A percentile compares a stretch with the other conserved stretches of the same genome.
These are phyloP conservation scores for roundworm (Caenorhabditis elegans) DNA, from an alignment of 1,140 invertebrate genomes.

Conservation along the genomic window WBcel235 BX284605.5:10907501-10908000, in stretches of 20 bases:
- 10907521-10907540: conserved; percentile 12
- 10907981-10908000: conserved; percentile 40
- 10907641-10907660: not conserved
- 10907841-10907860: not conserved
- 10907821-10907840: not conserved
- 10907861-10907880: too few species aligned
- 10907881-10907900: conserved; percentile 29
- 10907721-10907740: conserved; percentile 36
- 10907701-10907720: conserved; percentile 35
- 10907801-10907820: conserved; percentile 9
- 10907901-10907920: conserved; percentile 35
- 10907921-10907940: conserved; percentile 35
- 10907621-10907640: conserved; percentile 3
- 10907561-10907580: conserved; percentile 25
- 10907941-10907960: conserved; percentile 29
- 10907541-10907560: conserved; percentile 38
- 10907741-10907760: conserved; percentile 11
- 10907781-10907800: not conserved
- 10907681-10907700: conserved; percentile 30
- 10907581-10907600: conserved; percentile 28
- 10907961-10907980: conserved; percentile 26
- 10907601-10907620: conserved; percentile 35
- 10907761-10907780: not conserved
- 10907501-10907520: conserved; percentile 35
- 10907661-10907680: conserved; percentile 12